Conservation (phyloP, 2,113 vertebrate genomes). For the Limanda limanda region DNA sequence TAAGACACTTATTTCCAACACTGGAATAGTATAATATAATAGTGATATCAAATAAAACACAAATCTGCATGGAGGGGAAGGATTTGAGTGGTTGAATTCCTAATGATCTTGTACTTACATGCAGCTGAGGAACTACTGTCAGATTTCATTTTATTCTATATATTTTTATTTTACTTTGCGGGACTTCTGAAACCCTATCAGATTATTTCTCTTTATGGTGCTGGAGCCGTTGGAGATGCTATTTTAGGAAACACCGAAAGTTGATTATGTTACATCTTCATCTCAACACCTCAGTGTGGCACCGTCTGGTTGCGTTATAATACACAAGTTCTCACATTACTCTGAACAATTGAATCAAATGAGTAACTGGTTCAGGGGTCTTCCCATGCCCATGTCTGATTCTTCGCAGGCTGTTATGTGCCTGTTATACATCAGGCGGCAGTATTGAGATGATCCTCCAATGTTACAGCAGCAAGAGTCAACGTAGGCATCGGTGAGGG, state of each 20-base stretch:
- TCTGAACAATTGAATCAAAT: slow-evolving; percentile 33
- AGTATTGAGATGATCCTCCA: slow-evolving; percentile 35
- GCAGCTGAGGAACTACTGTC: too few species aligned
- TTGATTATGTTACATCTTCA: slow-evolving; percentile 30
- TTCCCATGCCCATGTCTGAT: slow-evolving; percentile 40
- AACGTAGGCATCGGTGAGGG: too few species aligned
- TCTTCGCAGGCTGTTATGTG: slow-evolving; percentile 4
- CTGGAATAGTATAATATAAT: too few species aligned
- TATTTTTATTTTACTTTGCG: slow-evolving; percentile 6
- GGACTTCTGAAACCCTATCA: slow-evolving; percentile 40
- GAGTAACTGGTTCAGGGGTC: slow-evolving; percentile 1
- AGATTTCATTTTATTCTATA: slow-evolving; percentile 19
- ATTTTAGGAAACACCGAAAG: slow-evolving; percentile 58
- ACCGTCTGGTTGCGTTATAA: slow-evolving; percentile 13
- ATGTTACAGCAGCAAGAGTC: too few species aligned
- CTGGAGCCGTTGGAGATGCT: slow-evolving; percentile 55
- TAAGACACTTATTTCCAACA: too few species aligned
- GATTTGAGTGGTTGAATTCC: too few species aligned
- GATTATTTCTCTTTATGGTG: slow-evolving; percentile 58
- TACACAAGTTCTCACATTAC: background rate
- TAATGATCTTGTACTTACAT: too few species aligned
- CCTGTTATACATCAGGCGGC: slow-evolving; percentile 47
- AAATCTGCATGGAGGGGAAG: too few species aligned
- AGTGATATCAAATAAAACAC: too few species aligned
- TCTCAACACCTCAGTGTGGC: slow-evolving; percentile 6